Evolutionary conservation across 1,140 invertebrate genomes (phyloP).

Genomic region (Drosophila hydei): DNA sequence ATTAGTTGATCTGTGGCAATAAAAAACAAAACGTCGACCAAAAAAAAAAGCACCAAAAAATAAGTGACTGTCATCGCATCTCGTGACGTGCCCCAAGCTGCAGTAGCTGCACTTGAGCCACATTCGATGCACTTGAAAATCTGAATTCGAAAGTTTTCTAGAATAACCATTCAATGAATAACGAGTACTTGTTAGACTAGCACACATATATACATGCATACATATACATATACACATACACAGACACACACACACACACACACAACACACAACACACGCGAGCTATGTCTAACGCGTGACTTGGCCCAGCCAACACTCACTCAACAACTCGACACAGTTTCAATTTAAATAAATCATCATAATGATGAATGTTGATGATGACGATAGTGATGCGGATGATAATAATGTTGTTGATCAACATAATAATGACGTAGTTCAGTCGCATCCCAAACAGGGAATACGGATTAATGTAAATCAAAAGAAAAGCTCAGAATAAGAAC

Average conservation of each 20-base stretch:
- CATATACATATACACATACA: not conserved
- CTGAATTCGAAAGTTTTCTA: constrained; percentile 60
- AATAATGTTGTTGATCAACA: constrained; percentile 4
- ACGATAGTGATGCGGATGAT: not conserved
- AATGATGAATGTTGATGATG: constrained; percentile 11
- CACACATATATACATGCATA: not conserved
- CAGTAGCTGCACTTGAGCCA: constrained; percentile 73
- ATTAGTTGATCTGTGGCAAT: constrained; percentile 29
- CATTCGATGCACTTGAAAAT: constrained; percentile 71
- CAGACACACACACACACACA: not conserved
- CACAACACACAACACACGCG: no score
- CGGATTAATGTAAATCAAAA: not conserved
- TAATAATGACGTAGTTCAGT: constrained; percentile 10
- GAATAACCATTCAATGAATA: constrained; percentile 35
- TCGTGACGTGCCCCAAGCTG: constrained; percentile 36
- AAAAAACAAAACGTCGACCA: not conserved
- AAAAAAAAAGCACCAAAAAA: not conserved
- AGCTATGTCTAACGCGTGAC: constrained; percentile 33
- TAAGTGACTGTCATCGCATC: constrained; percentile 39
- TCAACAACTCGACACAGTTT: constrained; percentile 33
- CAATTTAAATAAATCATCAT: constrained; percentile 42
- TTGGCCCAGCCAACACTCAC: constrained; percentile 35
- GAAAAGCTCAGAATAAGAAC: not conserved
- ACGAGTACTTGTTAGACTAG: constrained; percentile 13
- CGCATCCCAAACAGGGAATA: not conserved